Evolutionary conservation across 2,888 invertebrate species (phyloP).

Genomic region (Cyclophora punctaria): DNA sequence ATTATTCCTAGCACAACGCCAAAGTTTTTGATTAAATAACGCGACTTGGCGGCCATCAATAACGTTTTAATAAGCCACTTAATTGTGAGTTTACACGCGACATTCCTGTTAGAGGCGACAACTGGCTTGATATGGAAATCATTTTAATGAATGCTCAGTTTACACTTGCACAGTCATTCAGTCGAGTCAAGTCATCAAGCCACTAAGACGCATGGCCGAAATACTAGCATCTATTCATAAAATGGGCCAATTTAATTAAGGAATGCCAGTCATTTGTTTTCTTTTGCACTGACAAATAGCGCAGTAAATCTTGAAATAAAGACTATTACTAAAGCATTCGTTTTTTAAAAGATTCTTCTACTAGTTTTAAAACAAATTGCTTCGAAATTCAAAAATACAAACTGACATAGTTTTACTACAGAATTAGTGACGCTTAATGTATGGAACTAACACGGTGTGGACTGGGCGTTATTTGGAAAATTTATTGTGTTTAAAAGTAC

Average conservation of each 20-base stretch:
- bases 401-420: too few relatives aligned
- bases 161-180: constrained; percentile 4
- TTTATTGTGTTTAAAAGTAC: constrained; percentile 44
- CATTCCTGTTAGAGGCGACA: constrained; percentile 45
- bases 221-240: too few relatives aligned
- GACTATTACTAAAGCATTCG: too few relatives aligned
- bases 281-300: too few relatives aligned
- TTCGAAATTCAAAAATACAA: too few relatives aligned
- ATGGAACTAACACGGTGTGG: constrained; percentile 8
- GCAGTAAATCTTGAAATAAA: too few relatives aligned
- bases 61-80: constrained; percentile 53
- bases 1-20: constrained; percentile 12
- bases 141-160: constrained; percentile 29
- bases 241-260: too few relatives aligned
- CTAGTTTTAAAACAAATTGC: too few relatives aligned
- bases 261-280: too few relatives aligned
- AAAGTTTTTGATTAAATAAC: constrained; percentile 37
- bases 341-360: neutral
- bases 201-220: too few relatives aligned
- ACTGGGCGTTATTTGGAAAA: constrained; percentile 32
- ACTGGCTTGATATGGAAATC: constrained; percentile 62
- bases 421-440: too few relatives aligned
- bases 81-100: constrained; percentile 54
- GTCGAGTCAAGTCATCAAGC: too few relatives aligned
- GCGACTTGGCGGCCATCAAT: constrained; percentile 48